Conservation (phyloP, 2,797 vertebrate species). For the Pangasius macronema region DNA sequence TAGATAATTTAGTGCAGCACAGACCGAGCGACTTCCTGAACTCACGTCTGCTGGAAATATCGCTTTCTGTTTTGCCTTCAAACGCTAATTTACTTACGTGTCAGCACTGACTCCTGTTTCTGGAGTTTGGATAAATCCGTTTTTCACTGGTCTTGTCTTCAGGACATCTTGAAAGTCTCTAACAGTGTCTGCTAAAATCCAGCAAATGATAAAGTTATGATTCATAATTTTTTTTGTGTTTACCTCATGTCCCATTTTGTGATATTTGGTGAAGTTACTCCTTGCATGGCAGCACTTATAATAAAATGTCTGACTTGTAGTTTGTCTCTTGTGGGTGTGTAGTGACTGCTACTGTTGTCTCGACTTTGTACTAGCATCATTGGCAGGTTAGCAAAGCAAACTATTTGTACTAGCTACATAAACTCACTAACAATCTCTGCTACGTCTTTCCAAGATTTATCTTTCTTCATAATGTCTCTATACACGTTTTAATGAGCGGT, state of each 20-base stretch:
- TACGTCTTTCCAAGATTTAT: too few species aligned
- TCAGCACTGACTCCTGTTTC: not conserved
- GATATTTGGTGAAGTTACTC: not conserved
- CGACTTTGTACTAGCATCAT: not conserved
- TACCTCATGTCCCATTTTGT: not conserved
- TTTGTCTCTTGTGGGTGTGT: not conserved
- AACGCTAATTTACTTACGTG: not conserved
- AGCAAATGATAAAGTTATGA: not conserved
- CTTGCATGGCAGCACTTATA: not conserved
- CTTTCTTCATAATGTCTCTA: too few species aligned
- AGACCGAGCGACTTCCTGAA: constrained; percentile 1
- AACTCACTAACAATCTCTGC: too few species aligned
- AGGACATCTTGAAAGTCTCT: not conserved
- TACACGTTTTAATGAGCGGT: too few species aligned
- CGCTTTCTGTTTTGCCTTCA: not conserved
- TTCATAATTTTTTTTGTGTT: not conserved
- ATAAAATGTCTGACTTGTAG: not conserved
- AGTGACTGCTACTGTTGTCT: not conserved
- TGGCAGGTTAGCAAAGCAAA: too few species aligned
- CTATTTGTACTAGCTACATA: too few species aligned
- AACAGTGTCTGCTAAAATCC: not conserved
- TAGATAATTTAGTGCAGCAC: constrained; percentile 17
- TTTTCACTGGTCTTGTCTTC: not conserved
- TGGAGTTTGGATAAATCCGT: not conserved
- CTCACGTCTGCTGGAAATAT: not conserved